Evolutionary conservation across 2,797 vertebrate genomes (phyloP).

Genomic region (Pipistrellus nathusii): DNA sequence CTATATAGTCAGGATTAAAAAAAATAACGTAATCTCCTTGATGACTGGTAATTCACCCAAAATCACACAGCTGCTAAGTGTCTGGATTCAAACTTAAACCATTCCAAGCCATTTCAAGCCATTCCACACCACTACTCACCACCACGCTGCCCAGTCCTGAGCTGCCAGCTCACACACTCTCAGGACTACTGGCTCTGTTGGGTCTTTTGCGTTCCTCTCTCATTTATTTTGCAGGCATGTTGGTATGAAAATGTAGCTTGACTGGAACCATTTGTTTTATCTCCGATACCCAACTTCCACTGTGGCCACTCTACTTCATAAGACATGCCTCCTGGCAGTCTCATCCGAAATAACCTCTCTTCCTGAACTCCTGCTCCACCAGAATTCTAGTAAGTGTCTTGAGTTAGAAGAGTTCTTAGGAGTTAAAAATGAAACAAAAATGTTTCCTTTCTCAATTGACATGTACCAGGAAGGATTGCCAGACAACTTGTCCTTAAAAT

Average conservation of each 20-base stretch:
- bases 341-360: background rate
- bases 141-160: background rate
- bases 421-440: background rate
- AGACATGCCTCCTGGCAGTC: background rate
- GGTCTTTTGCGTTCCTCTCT: background rate
- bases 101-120: background rate
- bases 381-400: background rate
- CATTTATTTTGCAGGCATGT: background rate
- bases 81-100: background rate
- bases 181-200: background rate
- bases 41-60: background rate
- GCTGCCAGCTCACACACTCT: background rate
- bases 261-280: background rate
- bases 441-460: background rate
- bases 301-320: background rate
- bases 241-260: background rate
- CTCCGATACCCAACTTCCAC: background rate
- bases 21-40: background rate
- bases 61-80: background rate
- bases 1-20: background rate
- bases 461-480: background rate
- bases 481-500: slow-evolving; percentile 26
- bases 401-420: background rate
- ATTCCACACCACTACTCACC: background rate
- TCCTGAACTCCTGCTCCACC: background rate